These are phyloP conservation scores for Tetramorium parvispinum DNA, from an alignment of 1,140 invertebrate genomes.

Conservation along the genomic window DNA sequence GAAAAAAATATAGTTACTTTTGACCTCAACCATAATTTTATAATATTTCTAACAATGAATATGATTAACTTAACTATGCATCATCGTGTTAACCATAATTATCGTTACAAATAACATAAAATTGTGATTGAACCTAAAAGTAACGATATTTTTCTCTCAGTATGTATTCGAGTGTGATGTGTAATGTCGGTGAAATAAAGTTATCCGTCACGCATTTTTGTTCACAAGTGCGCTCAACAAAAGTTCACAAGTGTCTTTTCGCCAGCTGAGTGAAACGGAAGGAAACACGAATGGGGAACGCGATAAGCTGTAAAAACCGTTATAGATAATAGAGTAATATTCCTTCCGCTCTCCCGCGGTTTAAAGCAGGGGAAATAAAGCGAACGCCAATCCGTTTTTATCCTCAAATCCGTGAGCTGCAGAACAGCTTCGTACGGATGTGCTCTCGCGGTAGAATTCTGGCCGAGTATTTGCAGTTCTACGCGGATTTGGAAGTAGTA, in stretches of 20 bases:
- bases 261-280: background rate
- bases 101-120: too few species aligned
- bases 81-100: too few species aligned
- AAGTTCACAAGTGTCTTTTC: constrained; percentile 27
- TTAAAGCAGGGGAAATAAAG: constrained; percentile 46
- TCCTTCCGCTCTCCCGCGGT: constrained; percentile 9
- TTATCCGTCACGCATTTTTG: background rate
- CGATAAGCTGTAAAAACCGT: constrained; percentile 54
- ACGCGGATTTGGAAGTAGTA: constrained; percentile 32
- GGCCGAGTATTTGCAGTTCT: constrained; percentile 26
- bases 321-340: constrained; percentile 56
- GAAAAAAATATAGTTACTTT: too few species aligned
- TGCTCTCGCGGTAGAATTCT: background rate
- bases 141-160: too few species aligned
- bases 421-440: constrained; percentile 9
- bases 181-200: background rate
- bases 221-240: background rate
- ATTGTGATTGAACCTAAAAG: too few species aligned
- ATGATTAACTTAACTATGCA: too few species aligned
- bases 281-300: constrained; percentile 21
- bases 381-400: constrained; percentile 51
- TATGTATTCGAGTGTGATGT: background rate
- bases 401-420: constrained; percentile 40
- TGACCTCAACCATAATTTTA: too few species aligned
- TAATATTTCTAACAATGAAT: too few species aligned